Evolutionary conservation across 2,113 vertebrate species (phyloP), one percentile per base, ranked within the genome.

Genomic region (Eulemur rufifrons): DNA sequence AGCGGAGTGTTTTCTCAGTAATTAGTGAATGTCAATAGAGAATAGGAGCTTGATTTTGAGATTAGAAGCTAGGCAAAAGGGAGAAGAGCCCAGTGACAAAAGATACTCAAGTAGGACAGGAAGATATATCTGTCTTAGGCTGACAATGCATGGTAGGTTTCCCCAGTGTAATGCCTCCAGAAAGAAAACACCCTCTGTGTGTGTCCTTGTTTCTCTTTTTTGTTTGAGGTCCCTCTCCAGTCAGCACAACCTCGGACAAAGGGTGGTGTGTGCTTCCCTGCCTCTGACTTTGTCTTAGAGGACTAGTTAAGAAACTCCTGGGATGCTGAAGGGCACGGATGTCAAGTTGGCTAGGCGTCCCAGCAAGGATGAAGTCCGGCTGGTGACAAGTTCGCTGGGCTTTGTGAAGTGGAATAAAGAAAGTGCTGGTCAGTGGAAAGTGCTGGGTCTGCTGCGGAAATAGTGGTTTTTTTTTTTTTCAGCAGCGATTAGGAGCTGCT

Each of bases 1-100:
- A 95, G 73, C 87, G 94, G 90, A 88, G 74, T 98, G 95, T 98
- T 98, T 98, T 95, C 96, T 91, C 95, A 95, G 97, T 98, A 97
- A 98, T 98, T 98, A 98, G 96, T 91, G 2, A 89, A 92, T 98
- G 95, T 97, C 98, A 96, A 66, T 98, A 98, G 87, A 98, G 91
- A 87, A 83, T 34, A 64, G 95, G 66, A 89, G 64, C 82, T 97
- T 97, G 95, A 96, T 97, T 96, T 89, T 45, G 87, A 98, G 94
- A 32, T 95, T 50, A 74, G 59, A 71, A 76, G 29, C 73, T 96
- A 92, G 95, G 76, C 69, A 84, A 82, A 83, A 71, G 45, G 71
- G 32, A 76, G 61, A 74, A 39, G 52, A 74, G 39, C 96, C 82
- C 52, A 52, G 87, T 84, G 94, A 93, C 81, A 96, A 97, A 91